Conservation (phyloP, 2,797 vertebrate genomes). For the Microcaecilia unicolor region DNA sequence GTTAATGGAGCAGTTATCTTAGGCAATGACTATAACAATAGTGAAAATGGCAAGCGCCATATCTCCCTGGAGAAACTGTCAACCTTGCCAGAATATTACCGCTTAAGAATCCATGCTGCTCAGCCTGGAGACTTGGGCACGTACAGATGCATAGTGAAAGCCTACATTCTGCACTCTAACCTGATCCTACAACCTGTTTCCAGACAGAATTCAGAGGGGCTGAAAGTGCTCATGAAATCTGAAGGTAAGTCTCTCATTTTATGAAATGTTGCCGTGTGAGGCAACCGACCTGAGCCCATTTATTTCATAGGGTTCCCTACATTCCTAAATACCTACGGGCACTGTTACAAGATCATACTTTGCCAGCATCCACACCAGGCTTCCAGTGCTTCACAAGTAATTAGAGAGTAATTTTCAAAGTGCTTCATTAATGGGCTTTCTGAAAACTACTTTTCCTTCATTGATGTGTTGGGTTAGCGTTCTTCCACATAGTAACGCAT, state of each 20-base stretch:
- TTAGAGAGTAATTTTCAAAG: no score
- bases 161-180: constrained; percentile 23
- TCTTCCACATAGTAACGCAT: no score
- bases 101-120: constrained; percentile 68
- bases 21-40: constrained; percentile 49
- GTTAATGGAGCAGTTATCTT: constrained; percentile 60
- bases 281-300: not conserved
- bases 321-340: no score
- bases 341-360: no score
- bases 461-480: no score
- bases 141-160: constrained; percentile 66
- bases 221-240: constrained; percentile 32
- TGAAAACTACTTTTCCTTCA: no score
- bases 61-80: constrained; percentile 43
- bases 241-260: constrained; percentile 27
- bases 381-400: no score
- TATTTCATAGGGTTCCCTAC: no score
- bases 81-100: constrained; percentile 48
- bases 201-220: constrained; percentile 21
- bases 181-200: constrained; percentile 25
- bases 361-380: no score
- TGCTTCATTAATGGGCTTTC: no score
- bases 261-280: no score
- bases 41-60: constrained; percentile 20
- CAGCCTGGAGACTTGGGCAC: constrained; percentile 60